These are phyloP conservation scores for Phaenicophaeus curvirostris DNA, from an alignment of 2,797 vertebrate species.

Conservation along the genomic window DNA sequence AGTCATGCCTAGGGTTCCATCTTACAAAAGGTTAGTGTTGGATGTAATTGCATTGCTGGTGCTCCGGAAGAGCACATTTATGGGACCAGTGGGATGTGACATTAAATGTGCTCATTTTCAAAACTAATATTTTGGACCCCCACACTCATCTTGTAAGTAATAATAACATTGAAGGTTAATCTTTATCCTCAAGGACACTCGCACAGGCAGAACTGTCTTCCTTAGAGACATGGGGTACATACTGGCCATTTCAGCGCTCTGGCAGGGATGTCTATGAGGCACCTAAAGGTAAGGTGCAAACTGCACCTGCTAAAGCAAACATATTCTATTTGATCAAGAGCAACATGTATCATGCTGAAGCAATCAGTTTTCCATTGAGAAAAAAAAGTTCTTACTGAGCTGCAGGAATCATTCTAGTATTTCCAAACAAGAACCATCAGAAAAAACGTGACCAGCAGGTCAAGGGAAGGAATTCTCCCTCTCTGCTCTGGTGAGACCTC, in stretches of 20 bases:
- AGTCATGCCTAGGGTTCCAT: neutral
- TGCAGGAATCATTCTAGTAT: neutral
- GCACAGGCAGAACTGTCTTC: neutral
- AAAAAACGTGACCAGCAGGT: neutral
- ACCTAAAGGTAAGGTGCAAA: neutral
- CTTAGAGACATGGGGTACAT: neutral
- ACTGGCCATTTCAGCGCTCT: neutral
- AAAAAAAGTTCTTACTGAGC: neutral
- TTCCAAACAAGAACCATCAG: neutral
- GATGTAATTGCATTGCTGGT: neutral
- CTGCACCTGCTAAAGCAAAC: neutral
- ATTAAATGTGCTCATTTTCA: neutral
- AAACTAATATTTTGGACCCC: neutral
- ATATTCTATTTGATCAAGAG: neutral
- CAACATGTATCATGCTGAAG: neutral
- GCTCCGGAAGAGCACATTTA: neutral
- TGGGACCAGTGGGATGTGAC: neutral
- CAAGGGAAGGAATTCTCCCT: too few species aligned
- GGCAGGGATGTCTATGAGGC: neutral
- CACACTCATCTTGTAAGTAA: neutral
- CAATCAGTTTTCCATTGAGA: neutral
- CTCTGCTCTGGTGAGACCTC: too few species aligned
- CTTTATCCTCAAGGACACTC: neutral
- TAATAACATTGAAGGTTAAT: neutral
- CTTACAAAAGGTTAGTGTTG: neutral